Evolutionary conservation across 2,888 invertebrate genomes (phyloP).

Genomic region (Cosmorhoe ocellata): DNA sequence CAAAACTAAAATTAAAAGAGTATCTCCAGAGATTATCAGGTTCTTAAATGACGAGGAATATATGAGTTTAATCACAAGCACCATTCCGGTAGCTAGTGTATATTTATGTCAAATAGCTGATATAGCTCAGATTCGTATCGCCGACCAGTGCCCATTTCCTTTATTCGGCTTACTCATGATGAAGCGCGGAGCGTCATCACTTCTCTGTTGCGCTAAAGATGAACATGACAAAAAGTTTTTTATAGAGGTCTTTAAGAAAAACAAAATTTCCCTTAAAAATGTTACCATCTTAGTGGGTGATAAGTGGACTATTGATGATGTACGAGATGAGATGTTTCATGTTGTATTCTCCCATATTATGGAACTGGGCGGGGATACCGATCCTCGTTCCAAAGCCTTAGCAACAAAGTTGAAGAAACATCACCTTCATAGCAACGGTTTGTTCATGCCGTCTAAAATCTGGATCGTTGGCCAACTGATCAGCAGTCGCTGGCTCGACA

Average conservation of each 20-base stretch:
- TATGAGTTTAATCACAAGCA: constrained; percentile 60
- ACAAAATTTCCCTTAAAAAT: constrained; percentile 61
- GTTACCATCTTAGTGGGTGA: constrained; percentile 63
- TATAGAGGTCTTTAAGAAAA: constrained; percentile 61
- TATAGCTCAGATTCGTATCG: constrained; percentile 59
- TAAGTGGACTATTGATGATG: constrained; percentile 49
- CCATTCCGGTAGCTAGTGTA: constrained; percentile 59
- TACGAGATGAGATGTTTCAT: constrained; percentile 69
- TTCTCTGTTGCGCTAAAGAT: constrained; percentile 70
- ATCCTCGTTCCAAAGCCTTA: constrained; percentile 55
- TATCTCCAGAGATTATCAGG: constrained; percentile 59
- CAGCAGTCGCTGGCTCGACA: constrained; percentile 82
- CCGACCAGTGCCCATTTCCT: constrained; percentile 85
- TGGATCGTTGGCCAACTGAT: constrained; percentile 81
- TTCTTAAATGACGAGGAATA: constrained; percentile 79
- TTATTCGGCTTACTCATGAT: constrained; percentile 83
- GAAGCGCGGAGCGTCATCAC: constrained; percentile 68
- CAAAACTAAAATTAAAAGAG: constrained; percentile 45
- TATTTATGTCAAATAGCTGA: constrained; percentile 65
- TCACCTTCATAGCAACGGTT: constrained; percentile 66
- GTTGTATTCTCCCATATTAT: constrained; percentile 80
- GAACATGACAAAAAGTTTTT: constrained; percentile 67
- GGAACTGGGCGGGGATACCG: constrained; percentile 82
- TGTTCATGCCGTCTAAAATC: constrained; percentile 78
- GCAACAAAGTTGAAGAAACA: constrained; percentile 50